Conservation (phyloP, 64 coral and sea anemone genomes). For the Trachythela sp. region DNA sequence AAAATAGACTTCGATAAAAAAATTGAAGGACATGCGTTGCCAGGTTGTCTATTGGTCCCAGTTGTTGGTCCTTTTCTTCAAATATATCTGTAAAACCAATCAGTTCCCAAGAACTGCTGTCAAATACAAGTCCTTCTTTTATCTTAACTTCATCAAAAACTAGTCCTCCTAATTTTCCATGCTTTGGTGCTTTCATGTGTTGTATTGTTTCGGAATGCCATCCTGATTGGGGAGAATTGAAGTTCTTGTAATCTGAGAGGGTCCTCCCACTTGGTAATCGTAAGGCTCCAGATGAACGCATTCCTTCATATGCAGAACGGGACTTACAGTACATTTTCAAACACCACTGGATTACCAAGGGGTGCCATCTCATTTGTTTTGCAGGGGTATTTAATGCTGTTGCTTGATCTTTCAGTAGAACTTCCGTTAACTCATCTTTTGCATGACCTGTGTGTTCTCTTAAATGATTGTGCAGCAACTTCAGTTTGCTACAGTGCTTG, state of each 20-base stretch:
- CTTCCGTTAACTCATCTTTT: too few relatives aligned
- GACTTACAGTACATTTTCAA: too few relatives aligned
- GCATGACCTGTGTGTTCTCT: too few relatives aligned
- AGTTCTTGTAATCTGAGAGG: conserved; percentile 57
- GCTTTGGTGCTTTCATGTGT: conserved; percentile 55
- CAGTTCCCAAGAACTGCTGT: conserved; percentile 51
- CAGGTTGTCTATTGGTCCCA: too few relatives aligned
- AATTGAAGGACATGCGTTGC: too few relatives aligned
- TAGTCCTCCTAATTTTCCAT: conserved; percentile 49
- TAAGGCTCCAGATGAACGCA: conserved; percentile 44
- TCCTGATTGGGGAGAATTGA: conserved; percentile 53
- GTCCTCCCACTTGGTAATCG: conserved; percentile 66
- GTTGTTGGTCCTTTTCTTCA: too few relatives aligned
- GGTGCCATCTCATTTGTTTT: conserved; percentile 62
- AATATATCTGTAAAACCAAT: conserved; percentile 41
- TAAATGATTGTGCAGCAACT: too few relatives aligned
- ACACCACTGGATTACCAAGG: conserved; percentile 45
- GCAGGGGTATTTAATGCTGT: conserved; percentile 4
- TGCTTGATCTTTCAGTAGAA: too few relatives aligned
- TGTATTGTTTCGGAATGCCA: conserved; percentile 45
- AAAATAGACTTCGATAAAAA: too few relatives aligned
- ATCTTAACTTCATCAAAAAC: conserved; percentile 72
- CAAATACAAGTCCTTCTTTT: conserved; percentile 64
- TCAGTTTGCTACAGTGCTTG: conserved; percentile 38
- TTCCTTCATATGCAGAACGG: conserved; percentile 40